These are phyloP conservation scores for Drosophila fulvimacula DNA, from an alignment of 2,888 invertebrate species.

Conservation along the genomic window DNA sequence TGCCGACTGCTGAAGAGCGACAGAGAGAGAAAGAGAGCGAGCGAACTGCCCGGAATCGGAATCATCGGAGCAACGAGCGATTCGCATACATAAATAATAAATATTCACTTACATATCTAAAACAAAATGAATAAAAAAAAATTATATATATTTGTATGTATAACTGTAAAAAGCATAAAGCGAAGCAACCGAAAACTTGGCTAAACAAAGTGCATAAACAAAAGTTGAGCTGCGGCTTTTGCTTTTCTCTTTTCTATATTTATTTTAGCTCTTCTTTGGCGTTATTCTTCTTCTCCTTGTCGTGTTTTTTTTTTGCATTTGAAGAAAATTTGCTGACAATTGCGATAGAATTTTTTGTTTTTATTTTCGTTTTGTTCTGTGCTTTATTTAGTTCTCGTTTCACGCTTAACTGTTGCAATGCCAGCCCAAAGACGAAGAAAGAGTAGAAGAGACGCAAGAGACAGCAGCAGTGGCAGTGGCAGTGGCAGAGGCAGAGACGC, in stretches of 20 bases:
- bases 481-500: slow-evolving; percentile 16
- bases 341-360: slow-evolving; percentile 68
- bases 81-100: slow-evolving; percentile 60
- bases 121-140: slow-evolving; percentile 24
- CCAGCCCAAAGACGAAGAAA: not conserved
- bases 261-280: slow-evolving; percentile 22
- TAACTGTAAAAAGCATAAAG: slow-evolving; percentile 33
- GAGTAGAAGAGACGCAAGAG: not conserved
- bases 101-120: slow-evolving; percentile 42
- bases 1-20: slow-evolving; percentile 40
- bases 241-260: slow-evolving; percentile 19
- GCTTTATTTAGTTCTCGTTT: slow-evolving; percentile 68
- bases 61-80: slow-evolving; percentile 45
- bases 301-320: slow-evolving; percentile 45
- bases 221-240: slow-evolving; percentile 35
- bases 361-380: slow-evolving; percentile 56
- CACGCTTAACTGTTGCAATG: slow-evolving; percentile 53
- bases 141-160: not conserved
- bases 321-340: slow-evolving; percentile 76
- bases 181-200: slow-evolving; percentile 50
- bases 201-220: slow-evolving; percentile 63
- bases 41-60: slow-evolving; percentile 30
- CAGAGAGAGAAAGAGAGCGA: slow-evolving; percentile 18
- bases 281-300: not conserved
- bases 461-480: too few relatives aligned